Base-by-base conservation (phyloP, 2,113 vertebrate species). In the Hippolais icterina region DNA sequence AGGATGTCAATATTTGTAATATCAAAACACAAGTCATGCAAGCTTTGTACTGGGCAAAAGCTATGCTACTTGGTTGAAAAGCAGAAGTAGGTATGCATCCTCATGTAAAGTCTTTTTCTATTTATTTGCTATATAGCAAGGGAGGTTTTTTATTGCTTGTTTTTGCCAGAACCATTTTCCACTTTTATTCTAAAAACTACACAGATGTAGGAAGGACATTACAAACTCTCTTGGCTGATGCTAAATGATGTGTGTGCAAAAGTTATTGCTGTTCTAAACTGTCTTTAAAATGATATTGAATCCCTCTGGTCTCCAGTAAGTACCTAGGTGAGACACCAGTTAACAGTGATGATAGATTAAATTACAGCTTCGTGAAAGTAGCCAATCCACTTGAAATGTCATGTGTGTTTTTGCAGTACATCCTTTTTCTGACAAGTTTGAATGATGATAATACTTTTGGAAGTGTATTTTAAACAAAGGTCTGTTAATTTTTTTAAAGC, bases 141-240 rank as follows among this genome's bases (percentile, higher is more conserved):
- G 39, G 53, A 82, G 64, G 1, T 1, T n/a, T 86, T 85, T 76
- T 69, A 90, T 77, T 61, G 35, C 63, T 88, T 83, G 21, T 50
- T 92, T 93, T 81, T 90, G 72, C 68, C 76, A 84, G 90, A 90
- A 83, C 7, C 56, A 15, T 78, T 93, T 94, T 56, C 76, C 39
- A 56, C 29, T 89, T 90, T 70, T 80, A 87, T 92, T 81, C 29
- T 66, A 50, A 90, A 93, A 59, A 39, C 24, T 63, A 86, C 20
- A 60, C 71, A 92, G 83, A 65, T 66, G 39, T 33, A 81, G 59
- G 76, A 94, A 83, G 81, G n/a, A 28, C 72, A 87, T 86, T 83
- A 77, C 19, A 61, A 52, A 90, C 39, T 77, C 88, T 90, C 57
- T 81, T 74, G 64, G 35, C 54, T 53, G 23, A 59, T 44, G 33